These are phyloP conservation scores for Oostethus manadensis DNA, from an alignment of 2,113 vertebrate genomes.

Conservation along the genomic window DNA sequence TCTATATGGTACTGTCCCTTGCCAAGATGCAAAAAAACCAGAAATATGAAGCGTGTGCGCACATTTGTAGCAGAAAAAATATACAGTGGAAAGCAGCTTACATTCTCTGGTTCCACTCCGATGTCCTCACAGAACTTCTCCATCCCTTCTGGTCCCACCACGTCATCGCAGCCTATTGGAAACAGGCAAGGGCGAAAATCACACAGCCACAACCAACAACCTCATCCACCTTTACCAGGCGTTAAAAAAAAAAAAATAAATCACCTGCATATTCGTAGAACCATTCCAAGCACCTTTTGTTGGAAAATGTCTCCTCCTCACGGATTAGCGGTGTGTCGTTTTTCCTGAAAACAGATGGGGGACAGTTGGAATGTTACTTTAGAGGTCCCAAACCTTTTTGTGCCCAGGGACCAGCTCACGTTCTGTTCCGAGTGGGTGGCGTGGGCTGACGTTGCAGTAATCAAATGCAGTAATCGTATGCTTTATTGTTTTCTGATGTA, in stretches of 20 bases:
- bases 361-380: no score
- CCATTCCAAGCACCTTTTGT: conserved; percentile 97
- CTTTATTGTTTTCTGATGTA: no score
- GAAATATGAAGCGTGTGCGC: no score
- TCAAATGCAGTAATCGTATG: no score
- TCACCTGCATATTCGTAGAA: conserved; percentile 98
- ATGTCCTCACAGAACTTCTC: conserved; percentile 99
- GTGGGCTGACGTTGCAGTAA: no score
- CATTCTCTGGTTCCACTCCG: conserved; percentile 97
- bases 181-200: conserved; percentile 1
- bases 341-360: conserved; percentile 84
- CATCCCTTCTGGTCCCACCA: conserved; percentile 97
- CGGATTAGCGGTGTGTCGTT: conserved; percentile 89
- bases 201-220: background rate
- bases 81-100: conserved; percentile 56
- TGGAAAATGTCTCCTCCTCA: conserved; percentile 91
- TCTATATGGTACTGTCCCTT: no score
- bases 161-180: conserved; percentile 83
- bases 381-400: conserved; percentile 51
- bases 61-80: no score
- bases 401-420: background rate
- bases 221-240: background rate
- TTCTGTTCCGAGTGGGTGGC: background rate
- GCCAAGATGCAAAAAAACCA: no score
- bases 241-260: background rate